Conservation (phyloP, 1,140 invertebrate genomes). For the Heliconius nattereri region DNA sequence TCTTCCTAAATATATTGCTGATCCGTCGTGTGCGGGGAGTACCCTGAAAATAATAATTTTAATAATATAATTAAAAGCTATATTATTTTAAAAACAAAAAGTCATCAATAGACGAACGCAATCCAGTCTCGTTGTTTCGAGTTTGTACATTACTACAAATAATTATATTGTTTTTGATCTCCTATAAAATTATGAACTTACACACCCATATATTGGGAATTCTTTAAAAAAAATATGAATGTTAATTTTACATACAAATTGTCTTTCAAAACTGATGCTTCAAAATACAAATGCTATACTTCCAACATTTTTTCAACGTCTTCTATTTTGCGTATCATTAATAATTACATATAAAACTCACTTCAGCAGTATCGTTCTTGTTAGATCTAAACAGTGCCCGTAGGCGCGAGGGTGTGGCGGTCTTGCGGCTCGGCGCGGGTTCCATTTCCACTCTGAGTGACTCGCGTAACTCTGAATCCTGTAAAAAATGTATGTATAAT, state of each 20-base stretch:
- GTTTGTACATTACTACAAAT: too few relatives aligned
- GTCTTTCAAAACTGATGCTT: too few relatives aligned
- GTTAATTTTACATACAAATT: too few relatives aligned
- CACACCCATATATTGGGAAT: too few relatives aligned
- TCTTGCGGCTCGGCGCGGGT: conserved; percentile 55
- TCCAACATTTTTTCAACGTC: too few relatives aligned
- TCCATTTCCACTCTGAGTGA: conserved; percentile 64
- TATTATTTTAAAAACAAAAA: neutral
- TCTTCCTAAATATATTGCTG: conserved; percentile 71
- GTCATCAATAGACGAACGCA: too few relatives aligned
- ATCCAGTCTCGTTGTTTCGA: too few relatives aligned
- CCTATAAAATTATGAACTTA: too few relatives aligned
- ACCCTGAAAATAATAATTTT: conserved; percentile 51
- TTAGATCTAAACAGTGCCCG: conserved; percentile 61
- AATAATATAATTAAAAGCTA: neutral
- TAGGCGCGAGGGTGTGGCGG: conserved; percentile 65
- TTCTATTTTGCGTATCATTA: too few relatives aligned
- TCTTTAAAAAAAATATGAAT: too few relatives aligned
- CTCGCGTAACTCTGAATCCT: conserved; percentile 72
- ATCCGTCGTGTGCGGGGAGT: conserved; percentile 63
- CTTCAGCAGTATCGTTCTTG: conserved; percentile 43
- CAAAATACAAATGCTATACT: too few relatives aligned
- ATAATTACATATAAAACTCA: conserved; percentile 16
- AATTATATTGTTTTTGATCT: too few relatives aligned
- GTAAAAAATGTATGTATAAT: neutral